Base-by-base conservation (phyloP, 2,888 invertebrate genomes). In the Meteorus colon region DNA sequence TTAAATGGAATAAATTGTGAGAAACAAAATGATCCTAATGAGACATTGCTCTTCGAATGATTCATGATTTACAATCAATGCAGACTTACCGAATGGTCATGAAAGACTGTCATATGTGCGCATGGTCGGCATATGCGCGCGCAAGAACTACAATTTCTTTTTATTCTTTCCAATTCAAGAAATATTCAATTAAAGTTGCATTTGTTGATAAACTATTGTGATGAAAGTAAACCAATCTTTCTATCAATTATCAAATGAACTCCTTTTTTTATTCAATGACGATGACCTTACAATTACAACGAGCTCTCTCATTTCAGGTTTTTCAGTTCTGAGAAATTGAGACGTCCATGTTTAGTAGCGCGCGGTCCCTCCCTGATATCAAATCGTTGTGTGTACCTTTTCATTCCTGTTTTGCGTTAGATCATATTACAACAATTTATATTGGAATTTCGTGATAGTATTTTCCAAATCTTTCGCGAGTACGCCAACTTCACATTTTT, bases 291-390 rank as follows among this genome's bases (percentile, higher is more conserved):
- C 14, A 68, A 68, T 29, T 10, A 68, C n/a, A 6, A 31, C 29
- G 29, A 51, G 14, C 31, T 45, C 29, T 51, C 24, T 12, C 45
- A 66, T n/a, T 27, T 48, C 45, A 29, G 37, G 62, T 34, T 71
- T 45, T 60, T 16, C 41, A 71, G 24, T 71, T 71, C 69, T 69
- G 19, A 55, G 69, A 69, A 29, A 27, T 10, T 14, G 4, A 19
- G 67, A 73, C 72, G 37, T 60, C 76, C 76, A 76, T 76, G 68
- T 72, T 76, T 71, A 71, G 48, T 73, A n/a, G n/a, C 19, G 55
- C 29, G 59, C 34, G 31, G 66, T 71, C 71, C 75, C 75, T 45
- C 72, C 62, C 72, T 67, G 71, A 65, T 19, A 19, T 31, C 31
- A 41, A 29, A 34, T 55, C 62, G 29, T 59, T 68, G 45, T 34